Conservation (phyloP, 2,797 vertebrate species). For the Pristis pectinata region DNA sequence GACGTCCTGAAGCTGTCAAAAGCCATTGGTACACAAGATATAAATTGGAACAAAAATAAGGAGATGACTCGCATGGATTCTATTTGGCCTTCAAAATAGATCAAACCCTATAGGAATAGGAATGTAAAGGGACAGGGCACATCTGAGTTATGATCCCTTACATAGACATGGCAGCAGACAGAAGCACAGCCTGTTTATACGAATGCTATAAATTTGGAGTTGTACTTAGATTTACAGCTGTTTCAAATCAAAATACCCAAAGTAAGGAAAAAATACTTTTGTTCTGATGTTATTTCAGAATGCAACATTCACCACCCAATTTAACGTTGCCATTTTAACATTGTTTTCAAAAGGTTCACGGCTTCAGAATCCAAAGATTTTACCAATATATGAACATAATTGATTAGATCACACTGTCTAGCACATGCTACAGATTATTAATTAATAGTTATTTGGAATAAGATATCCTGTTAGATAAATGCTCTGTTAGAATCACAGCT, state of each 20-base stretch:
- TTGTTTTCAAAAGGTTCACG: neutral
- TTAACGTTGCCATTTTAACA: neutral
- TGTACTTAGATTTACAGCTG: slow-evolving; percentile 25
- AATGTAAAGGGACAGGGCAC: neutral
- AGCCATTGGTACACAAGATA: neutral
- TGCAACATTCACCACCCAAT: neutral
- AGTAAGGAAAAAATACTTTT: neutral
- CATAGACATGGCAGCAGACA: slow-evolving; percentile 19
- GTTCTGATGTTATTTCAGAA: slow-evolving; percentile 2
- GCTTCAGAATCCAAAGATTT: neutral
- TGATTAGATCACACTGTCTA: neutral
- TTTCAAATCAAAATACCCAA: neutral
- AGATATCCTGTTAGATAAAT: neutral
- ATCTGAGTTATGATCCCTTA: slow-evolving; percentile 24
- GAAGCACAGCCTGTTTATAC: slow-evolving; percentile 6
- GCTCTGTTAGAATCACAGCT: neutral
- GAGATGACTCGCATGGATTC: slow-evolving; percentile 22
- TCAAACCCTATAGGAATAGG: slow-evolving; percentile 18
- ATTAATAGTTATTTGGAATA: neutral
- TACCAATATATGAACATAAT: neutral
- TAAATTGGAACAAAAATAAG: neutral
- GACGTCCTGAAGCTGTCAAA: neutral
- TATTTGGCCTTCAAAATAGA: slow-evolving; percentile 12
- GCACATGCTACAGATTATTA: neutral
- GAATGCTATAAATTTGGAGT: slow-evolving; percentile 19